Evolutionary conservation across 2,113 vertebrate genomes (phyloP).

Genomic region (Galemys pyrenaicus): DNA sequence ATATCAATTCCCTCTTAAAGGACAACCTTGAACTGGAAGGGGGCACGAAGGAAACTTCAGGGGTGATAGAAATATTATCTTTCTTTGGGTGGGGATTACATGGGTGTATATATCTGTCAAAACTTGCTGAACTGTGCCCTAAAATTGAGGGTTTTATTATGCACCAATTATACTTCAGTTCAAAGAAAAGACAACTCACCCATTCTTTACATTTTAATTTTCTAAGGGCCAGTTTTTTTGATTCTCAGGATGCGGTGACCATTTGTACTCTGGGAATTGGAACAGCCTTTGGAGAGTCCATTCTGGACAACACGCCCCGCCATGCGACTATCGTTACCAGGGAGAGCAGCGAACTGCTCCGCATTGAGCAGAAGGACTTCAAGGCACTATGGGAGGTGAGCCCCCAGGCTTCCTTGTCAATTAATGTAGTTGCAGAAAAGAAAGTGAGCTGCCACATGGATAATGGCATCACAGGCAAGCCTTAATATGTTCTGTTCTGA

Average conservation of each 20-base stretch:
- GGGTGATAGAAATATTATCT: background rate
- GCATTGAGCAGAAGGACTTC: conserved; percentile 97
- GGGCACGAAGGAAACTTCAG: background rate
- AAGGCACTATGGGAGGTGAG: conserved; percentile 97
- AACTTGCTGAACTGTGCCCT: background rate
- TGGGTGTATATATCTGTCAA: background rate
- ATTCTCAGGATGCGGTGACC: conserved; percentile 93
- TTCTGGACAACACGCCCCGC: conserved; percentile 97
- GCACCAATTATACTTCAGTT: background rate
- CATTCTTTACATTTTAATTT: background rate
- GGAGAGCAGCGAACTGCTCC: conserved; percentile 95
- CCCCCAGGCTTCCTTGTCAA: conserved; percentile 68
- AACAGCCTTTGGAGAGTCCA: conserved; percentile 98
- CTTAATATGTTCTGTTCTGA: conserved; percentile 49
- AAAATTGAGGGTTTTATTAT: background rate
- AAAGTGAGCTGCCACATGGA: background rate
- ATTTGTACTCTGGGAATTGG: conserved; percentile 97
- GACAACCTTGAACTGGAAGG: background rate
- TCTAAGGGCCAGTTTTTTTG: conserved; percentile 66
- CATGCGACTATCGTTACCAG: conserved; percentile 97
- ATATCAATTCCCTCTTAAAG: background rate
- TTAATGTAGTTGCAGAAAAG: conserved; percentile 8
- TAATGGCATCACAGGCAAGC: conserved; percentile 47
- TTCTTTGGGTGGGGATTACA: background rate
- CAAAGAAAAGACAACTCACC: background rate